These are phyloP conservation scores for Brachymystax lenok DNA, from an alignment of 2,797 vertebrate species.

Conservation along the genomic window DNA sequence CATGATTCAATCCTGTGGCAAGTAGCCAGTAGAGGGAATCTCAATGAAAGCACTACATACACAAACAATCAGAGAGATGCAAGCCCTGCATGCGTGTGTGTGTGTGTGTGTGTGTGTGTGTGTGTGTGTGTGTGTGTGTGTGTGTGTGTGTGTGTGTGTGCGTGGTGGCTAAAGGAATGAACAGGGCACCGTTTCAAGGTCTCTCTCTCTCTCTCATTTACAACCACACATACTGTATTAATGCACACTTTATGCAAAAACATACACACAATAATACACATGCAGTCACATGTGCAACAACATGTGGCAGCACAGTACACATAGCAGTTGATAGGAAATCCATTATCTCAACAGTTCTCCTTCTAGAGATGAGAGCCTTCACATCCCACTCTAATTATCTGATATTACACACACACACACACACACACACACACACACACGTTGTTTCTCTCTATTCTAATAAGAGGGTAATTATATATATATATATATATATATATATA, in stretches of 20 bases:
- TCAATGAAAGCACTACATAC: neutral
- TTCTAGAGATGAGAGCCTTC: neutral
- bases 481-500: too few relatives aligned
- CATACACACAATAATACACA: neutral
- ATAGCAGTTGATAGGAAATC: neutral
- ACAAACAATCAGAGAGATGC: neutral
- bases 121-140: neutral
- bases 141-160: neutral
- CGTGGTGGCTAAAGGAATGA: neutral
- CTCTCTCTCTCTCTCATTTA: neutral
- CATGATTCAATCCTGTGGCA: too few relatives aligned
- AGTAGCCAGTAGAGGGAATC: neutral
- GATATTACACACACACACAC: neutral
- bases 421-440: conserved; percentile 12
- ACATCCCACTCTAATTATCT: neutral
- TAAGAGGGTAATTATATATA: neutral
- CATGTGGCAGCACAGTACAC: neutral
- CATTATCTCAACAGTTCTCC: conserved; percentile 3
- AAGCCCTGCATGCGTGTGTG: neutral
- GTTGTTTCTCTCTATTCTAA: neutral
- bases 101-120: neutral
- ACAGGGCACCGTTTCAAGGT: neutral
- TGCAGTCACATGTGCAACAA: conserved; percentile 14
- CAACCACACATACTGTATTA: neutral
- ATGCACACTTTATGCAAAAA: neutral